Evolutionary conservation across 2,113 vertebrate genomes (phyloP), one percentile per base, ranked within the genome.

Genomic region (Clupea harengus): DNA sequence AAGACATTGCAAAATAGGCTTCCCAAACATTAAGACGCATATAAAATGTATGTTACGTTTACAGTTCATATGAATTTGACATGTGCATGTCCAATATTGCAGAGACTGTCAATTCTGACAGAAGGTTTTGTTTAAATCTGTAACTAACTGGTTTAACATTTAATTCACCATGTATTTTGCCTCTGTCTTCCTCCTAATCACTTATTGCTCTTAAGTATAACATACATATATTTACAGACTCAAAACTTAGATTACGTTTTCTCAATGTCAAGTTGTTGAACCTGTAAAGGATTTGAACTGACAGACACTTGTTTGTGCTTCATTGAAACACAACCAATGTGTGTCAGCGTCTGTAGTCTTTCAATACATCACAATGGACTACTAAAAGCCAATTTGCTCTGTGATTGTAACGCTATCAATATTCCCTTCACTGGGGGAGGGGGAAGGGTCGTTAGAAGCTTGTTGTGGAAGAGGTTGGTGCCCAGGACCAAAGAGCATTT

Each of bases 341-440:
- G 32, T 6, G 28, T 28, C 28, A 39, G 28, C 17, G 28, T 78
- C 28, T 39, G 9, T 39, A 32, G 28, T 78, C 72, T 78, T 78
- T 78, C 13, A 78, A 39, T 39, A 17, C 72, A 72, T 6, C 72
- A 78, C 72, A 32, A 32, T 39, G 11, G 25, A 3, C 72, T 5
- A 78, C 72, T 78, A 78, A 78, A 78, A 78, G 72, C 72, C 72
- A 78, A 78, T 78, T 78, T 78, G 72, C 72, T 39, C 72, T 39
- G 72, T 78, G 28, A 39, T 78, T 32, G 72, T 32, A 78, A 44
- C 72, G 39, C 72, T 78, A 78, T 78, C 72, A 78, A 78, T 78
- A 44, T 78, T 78, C 11, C 13, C 39, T 78, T 39, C 32, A 39
- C 32, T 44, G 3, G 28, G 25, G 32, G 72, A 39, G 39, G 39